These are phyloP conservation scores for Thryonomys swinderianus DNA, from an alignment of 2,113 vertebrate species.

Conservation along the genomic window DNA sequence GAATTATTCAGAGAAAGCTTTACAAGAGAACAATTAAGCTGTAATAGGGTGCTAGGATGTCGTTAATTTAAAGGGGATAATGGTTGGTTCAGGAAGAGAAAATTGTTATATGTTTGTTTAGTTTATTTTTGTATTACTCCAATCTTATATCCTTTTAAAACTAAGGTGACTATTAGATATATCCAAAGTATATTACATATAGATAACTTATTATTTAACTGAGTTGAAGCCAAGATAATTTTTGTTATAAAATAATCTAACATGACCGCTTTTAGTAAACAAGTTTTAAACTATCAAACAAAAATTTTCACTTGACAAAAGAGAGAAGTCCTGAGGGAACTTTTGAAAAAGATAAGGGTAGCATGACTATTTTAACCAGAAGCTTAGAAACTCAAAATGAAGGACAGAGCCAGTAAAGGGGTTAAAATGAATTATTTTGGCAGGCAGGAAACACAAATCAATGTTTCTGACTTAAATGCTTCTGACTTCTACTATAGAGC, in stretches of 20 bases:
- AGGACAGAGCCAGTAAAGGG: background rate
- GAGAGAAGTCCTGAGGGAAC: background rate
- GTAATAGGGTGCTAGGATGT: background rate
- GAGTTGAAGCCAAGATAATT: constrained; percentile 24
- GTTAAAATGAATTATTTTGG: constrained; percentile 24
- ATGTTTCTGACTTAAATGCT: constrained; percentile 14
- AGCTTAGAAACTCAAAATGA: constrained; percentile 34
- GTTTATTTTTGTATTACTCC: background rate
- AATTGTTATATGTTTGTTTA: background rate
- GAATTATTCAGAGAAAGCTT: background rate
- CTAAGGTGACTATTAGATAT: background rate
- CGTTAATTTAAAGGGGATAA: background rate
- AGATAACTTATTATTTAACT: background rate
- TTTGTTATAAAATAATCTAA: background rate
- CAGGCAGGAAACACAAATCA: background rate
- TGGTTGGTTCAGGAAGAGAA: constrained; percentile 13
- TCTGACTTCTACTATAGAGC: constrained; percentile 4
- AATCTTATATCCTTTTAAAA: background rate
- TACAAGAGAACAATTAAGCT: constrained; percentile 39
- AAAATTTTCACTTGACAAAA: constrained; percentile 34
- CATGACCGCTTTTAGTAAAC: constrained; percentile 23
- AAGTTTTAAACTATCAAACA: constrained; percentile 39
- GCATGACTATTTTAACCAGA: background rate
- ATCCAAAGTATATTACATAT: background rate
- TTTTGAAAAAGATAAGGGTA: background rate